phyloP scores from a whole-genome alignment of 2,888 invertebrate genomes.

The Keiferia lycopersicella region DNA sequence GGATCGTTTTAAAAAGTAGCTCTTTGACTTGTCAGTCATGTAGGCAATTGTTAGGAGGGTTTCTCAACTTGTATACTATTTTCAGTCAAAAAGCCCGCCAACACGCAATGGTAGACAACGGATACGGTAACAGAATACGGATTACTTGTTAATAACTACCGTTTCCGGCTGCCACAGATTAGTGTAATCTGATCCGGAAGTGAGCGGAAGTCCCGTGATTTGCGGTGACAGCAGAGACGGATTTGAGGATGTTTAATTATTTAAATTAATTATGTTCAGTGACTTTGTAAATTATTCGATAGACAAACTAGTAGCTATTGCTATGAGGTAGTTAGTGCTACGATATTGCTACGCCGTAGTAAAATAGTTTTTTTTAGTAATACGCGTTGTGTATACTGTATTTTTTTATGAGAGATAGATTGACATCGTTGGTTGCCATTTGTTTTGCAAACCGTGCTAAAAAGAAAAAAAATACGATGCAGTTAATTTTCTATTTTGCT shows the following conservation, averaged over 20 bases:
- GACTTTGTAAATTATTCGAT: background rate
- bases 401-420: no score
- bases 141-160: constrained; percentile 19
- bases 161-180: constrained; percentile 18
- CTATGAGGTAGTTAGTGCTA: no score
- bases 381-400: no score
- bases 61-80: constrained; percentile 38
- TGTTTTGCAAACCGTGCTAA: no score
- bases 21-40: no score
- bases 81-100: constrained; percentile 32
- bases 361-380: background rate
- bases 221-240: constrained; percentile 10
- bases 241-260: background rate
- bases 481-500: no score
- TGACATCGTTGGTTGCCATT: no score
- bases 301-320: background rate
- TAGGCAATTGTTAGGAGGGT: no score
- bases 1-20: no score
- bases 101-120: constrained; percentile 24
- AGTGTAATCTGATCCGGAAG: constrained; percentile 19
- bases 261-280: background rate
- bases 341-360: no score
- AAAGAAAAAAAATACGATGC: no score
- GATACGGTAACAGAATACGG: constrained; percentile 22
- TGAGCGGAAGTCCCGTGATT: constrained; percentile 13